A percentile compares a stretch with the other conserved stretches of the same genome.
These are phyloP conservation scores for Eonycteris spelaea DNA, from an alignment of 2,113 vertebrate genomes.

Conservation along the genomic window DNA sequence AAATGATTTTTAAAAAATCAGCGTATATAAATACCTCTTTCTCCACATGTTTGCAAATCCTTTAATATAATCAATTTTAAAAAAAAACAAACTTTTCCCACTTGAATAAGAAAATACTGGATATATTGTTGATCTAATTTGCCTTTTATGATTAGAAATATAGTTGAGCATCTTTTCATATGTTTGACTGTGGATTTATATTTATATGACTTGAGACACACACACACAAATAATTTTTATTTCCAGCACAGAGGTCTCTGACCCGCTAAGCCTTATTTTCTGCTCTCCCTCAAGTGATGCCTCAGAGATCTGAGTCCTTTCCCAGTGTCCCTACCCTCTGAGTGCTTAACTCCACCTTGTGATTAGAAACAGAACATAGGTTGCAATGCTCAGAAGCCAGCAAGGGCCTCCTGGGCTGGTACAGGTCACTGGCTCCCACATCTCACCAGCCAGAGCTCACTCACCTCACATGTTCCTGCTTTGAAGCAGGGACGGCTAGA, in stretches of 20 bases:
- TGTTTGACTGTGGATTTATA: not conserved
- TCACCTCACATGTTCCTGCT: not conserved
- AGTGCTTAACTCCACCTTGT: not conserved
- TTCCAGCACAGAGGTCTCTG: not conserved
- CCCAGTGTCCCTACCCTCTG: not conserved
- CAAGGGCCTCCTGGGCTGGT: rapidly evolving
- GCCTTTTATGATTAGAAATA: not conserved
- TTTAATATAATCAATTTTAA: not conserved
- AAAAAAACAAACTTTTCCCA: not conserved
- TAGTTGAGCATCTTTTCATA: not conserved
- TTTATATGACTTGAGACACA: not conserved
- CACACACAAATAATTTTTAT: not conserved
- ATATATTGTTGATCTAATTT: not conserved
- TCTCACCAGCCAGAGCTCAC: not conserved
- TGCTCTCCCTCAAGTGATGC: not conserved
- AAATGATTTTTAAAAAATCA: not conserved
- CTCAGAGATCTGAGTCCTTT: not conserved
- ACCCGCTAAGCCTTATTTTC: not conserved
- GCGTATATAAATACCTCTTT: not conserved
- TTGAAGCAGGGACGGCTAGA: not conserved
- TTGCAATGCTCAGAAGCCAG: not conserved
- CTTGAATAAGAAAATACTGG: not conserved
- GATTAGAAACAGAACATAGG: not conserved
- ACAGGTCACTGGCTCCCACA: not conserved
- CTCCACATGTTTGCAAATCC: not conserved